phyloP scores from a whole-genome alignment of 2,113 vertebrate species.

The Brachyistius frenatus region DNA sequence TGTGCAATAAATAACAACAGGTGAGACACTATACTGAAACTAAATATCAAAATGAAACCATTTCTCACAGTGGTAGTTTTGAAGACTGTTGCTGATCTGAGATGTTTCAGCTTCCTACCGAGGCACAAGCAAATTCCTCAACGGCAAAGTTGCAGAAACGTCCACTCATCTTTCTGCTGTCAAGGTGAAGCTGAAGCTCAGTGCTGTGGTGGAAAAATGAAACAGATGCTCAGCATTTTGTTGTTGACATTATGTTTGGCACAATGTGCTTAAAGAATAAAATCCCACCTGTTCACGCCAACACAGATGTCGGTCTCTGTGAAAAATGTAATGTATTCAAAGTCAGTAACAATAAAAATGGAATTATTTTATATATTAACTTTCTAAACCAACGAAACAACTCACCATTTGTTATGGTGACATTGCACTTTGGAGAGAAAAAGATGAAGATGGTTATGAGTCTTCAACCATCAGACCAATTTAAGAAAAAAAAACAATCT shows the following conservation, averaged over 20 bases:
- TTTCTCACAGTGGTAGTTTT: neutral
- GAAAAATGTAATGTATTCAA: neutral
- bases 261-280: neutral
- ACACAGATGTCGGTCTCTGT: conserved; percentile 75
- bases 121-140: conserved; percentile 75
- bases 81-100: neutral
- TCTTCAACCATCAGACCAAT: neutral
- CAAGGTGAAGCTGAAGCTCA: conserved; percentile 45
- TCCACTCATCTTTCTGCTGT: neutral
- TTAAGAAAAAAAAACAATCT: neutral
- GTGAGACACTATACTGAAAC: neutral
- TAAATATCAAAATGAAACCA: neutral
- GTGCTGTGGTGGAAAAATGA: conserved; percentile 64
- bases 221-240: neutral
- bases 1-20: conserved; percentile 26
- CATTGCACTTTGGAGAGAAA: conserved; percentile 69
- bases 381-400: neutral
- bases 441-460: neutral
- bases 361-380: neutral
- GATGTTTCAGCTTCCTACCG: conserved; percentile 53
- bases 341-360: neutral
- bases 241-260: neutral
- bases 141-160: conserved; percentile 70
- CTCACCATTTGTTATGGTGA: conserved; percentile 73
- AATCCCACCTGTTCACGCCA: conserved; percentile 77